Percentiles rank a stretch among this genome's conserved stretches.
Conservation (phyloP, 2,113 vertebrate species). For the Colinus virginianus region DNA sequence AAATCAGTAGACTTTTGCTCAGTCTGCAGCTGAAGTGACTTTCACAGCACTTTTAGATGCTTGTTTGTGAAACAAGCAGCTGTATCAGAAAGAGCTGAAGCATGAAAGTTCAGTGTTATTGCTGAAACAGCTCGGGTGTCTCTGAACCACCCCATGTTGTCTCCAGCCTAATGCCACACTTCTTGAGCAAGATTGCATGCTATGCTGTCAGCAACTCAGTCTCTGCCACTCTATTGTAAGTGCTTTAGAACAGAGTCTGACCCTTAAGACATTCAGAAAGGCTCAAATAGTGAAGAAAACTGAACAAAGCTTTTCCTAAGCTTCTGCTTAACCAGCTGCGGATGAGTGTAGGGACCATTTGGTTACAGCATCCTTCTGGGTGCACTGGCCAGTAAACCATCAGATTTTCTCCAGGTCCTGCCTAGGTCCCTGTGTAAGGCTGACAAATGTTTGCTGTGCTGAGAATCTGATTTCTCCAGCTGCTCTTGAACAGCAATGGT, state of each 20-base stretch:
- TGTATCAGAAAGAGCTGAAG: conserved; percentile 52
- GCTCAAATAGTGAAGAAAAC: not conserved
- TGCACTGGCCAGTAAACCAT: not conserved
- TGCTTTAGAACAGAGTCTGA: conserved; percentile 20
- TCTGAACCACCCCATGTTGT: conserved; percentile 29
- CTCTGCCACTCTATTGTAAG: not conserved
- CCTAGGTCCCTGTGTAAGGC: not conserved
- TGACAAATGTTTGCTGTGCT: not conserved
- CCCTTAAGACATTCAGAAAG: not conserved
- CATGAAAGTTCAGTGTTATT: conserved; percentile 44
- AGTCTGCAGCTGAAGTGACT: conserved; percentile 40
- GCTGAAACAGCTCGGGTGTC: conserved; percentile 50
- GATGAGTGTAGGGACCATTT: not conserved
- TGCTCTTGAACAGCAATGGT: not conserved
- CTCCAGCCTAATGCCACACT: not conserved
- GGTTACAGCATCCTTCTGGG: not conserved
- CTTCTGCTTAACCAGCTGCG: not conserved
- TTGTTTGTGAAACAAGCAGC: conserved; percentile 52
- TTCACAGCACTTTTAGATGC: conserved; percentile 48
- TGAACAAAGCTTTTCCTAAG: not conserved
- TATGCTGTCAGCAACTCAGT: conserved; percentile 47
- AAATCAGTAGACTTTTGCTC: conserved; percentile 25
- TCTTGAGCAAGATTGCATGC: conserved; percentile 25
- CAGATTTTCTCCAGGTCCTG: not conserved
- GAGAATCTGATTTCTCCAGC: not conserved